Evolutionary conservation across 2,113 vertebrate genomes (phyloP), one percentile per base, ranked within the genome.

Genomic region (Bucco capensis): DNA sequence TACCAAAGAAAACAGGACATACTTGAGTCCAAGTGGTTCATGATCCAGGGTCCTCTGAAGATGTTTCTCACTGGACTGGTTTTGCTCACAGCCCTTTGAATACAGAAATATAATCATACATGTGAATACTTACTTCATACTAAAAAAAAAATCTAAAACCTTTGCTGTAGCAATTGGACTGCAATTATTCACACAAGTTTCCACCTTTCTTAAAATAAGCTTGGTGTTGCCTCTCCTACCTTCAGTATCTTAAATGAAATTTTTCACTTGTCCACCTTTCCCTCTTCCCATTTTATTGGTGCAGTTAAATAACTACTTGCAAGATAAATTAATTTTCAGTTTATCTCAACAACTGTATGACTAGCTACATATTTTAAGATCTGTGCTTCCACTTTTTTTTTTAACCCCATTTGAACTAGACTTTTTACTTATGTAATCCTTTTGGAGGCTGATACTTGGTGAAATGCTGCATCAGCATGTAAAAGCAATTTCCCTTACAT

Each of bases 1-100:
- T 88, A 88, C 80, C 49, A 91, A 93, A 90, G 70, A 53, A 95
- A 94, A 90, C 12, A 90, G 77, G 57, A 54, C 6, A 1, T 62
- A 31, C 33, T 42, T 72, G 54, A 82, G 66, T 65, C 66, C 38
- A 53, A 88, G 83, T 61, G 21, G 44, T 86, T 95, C 56, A 10
- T 35, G 30, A 54, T 90, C 56, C 65, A 81, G 66, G 18, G 28
- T 71, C 31, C 19, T 81, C 66, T 91, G 49, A 83, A 50, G 46
- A 7, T 33, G 19, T 40, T 82, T 88, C 61, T 88, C 21, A 21
- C 16, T 65, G 57, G 38, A 21, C 16, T 65, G 57, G 38, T 33
- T 82, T 88, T 85, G 30, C 7, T 5, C 19, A 47, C 14, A 64
- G 42, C 19, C 30, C 21, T 90, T 80, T 33, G 65, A 71, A 78